A percentile compares a stretch with the other conserved stretches of the same genome.
Evolutionary conservation across 2,888 invertebrate genomes (phyloP).

Genomic region (Idaea straminata): DNA sequence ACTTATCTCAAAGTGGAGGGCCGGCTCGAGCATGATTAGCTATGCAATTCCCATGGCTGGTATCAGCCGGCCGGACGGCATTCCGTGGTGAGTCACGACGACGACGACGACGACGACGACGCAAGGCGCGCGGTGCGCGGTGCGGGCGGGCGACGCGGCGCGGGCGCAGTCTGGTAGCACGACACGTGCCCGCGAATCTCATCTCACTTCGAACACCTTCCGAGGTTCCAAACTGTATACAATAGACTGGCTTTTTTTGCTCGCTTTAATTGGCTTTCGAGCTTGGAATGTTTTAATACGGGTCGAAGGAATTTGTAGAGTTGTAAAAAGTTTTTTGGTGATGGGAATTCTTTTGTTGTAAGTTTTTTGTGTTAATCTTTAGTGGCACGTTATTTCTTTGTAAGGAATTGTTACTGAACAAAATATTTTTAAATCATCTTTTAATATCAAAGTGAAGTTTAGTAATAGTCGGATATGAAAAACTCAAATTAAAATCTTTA

Average conservation of each 20-base stretch:
- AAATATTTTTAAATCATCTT: not conserved
- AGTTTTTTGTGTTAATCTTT: not conserved
- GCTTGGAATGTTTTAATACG: not conserved
- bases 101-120: slow-evolving; percentile 5
- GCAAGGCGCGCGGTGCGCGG: not conserved
- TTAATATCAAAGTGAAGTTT: not conserved
- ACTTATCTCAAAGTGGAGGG: slow-evolving; percentile 1
- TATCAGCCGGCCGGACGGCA: slow-evolving; percentile 47
- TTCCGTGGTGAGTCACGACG: slow-evolving; percentile 50
- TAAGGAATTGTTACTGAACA: not conserved
- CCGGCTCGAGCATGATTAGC: slow-evolving; percentile 5
- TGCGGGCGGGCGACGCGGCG: not conserved
- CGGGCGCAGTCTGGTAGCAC: not conserved
- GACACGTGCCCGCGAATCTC: not conserved
- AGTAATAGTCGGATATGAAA: too few species aligned
- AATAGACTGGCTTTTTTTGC: not conserved
- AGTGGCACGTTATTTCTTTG: not conserved
- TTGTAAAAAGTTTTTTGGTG: not conserved
- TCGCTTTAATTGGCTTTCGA: not conserved
- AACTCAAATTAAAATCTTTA: too few species aligned
- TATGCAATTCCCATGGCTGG: slow-evolving; percentile 10
- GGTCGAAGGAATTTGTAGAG: not conserved
- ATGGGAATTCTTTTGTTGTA: not conserved
- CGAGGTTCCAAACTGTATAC: not conserved
- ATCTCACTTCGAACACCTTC: not conserved